phyloP scores from a whole-genome alignment of 2,797 vertebrate genomes.

The Parambassis ranga region DNA sequence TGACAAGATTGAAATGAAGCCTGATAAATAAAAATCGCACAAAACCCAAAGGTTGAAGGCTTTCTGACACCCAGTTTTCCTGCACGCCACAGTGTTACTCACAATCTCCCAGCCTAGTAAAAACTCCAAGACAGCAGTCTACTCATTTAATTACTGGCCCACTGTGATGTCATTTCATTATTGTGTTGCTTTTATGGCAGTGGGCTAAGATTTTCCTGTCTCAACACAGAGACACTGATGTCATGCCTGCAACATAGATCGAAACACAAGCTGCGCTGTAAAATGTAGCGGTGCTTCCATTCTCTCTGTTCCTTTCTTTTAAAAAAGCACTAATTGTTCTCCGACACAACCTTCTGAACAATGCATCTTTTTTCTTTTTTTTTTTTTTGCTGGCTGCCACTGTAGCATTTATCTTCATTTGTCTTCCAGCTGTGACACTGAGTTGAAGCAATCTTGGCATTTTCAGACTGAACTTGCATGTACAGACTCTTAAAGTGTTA shows the following conservation, averaged over 20 bases:
- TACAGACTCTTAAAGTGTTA: no score
- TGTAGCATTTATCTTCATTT: no score
- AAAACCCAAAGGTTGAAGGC: neutral
- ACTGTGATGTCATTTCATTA: slow-evolving; percentile 76
- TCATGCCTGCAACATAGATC: slow-evolving; percentile 70
- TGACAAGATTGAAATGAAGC: no score
- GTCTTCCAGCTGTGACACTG: neutral
- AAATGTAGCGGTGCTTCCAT: slow-evolving; percentile 35
- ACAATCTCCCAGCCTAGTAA: slow-evolving; percentile 61
- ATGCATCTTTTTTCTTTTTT: neutral
- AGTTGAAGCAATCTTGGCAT: neutral
- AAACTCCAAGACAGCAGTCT: slow-evolving; percentile 68
- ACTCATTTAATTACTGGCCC: slow-evolving; percentile 72
- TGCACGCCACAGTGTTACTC: slow-evolving; percentile 40
- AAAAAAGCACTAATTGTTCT: slow-evolving; percentile 40
- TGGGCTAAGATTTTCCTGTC: slow-evolving; percentile 75
- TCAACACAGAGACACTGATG: slow-evolving; percentile 74
- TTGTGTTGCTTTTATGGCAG: slow-evolving; percentile 74
- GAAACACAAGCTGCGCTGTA: slow-evolving; percentile 70
- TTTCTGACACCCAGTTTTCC: slow-evolving; percentile 23
- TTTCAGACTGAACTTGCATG: neutral
- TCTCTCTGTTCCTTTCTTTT: slow-evolving; percentile 25
- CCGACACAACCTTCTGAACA: slow-evolving; percentile 15
- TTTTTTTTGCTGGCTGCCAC: neutral
- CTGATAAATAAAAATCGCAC: no score